A percentile compares a stretch with the other conserved stretches of the same genome.
These are phyloP conservation scores for Scleropages formosus DNA, from an alignment of 2,797 vertebrate species.

Conservation along the genomic window DNA sequence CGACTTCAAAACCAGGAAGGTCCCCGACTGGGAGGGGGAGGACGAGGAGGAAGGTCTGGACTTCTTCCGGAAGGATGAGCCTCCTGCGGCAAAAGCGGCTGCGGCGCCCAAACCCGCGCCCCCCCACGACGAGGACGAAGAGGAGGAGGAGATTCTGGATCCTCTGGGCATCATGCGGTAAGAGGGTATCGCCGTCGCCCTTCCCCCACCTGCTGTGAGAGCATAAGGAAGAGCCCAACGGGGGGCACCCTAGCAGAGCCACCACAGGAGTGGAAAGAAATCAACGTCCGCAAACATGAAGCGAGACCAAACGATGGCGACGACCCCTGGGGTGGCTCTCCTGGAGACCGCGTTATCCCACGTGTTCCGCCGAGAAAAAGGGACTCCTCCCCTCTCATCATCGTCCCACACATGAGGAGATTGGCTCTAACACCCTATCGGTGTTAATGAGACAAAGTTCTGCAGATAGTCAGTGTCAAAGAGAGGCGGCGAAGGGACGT, in stretches of 20 bases:
- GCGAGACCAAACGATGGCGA: too few species aligned
- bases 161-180: conserved; percentile 77
- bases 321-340: not conserved
- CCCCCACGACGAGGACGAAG: conserved; percentile 51
- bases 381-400: too few species aligned
- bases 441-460: not conserved
- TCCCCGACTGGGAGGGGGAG: conserved; percentile 50
- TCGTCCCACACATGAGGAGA: too few species aligned
- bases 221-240: too few species aligned
- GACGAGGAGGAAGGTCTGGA: conserved; percentile 59
- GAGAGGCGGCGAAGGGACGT: too few species aligned
- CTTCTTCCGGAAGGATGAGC: conserved; percentile 71
- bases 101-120: conserved; percentile 15
- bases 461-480: too few species aligned
- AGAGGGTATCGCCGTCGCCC: conserved; percentile 22
- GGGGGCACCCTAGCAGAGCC: not conserved
- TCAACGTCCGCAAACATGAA: too few species aligned
- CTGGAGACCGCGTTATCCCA: too few species aligned
- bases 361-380: too few species aligned
- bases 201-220: not conserved
- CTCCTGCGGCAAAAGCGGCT: conserved; percentile 38
- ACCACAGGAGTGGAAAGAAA: too few species aligned
- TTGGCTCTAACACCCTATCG: not conserved
- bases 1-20: conserved; percentile 56
- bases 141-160: conserved; percentile 68